phyloP scores from a whole-genome alignment of 2,888 invertebrate species.

The Polia nebulosa region DNA sequence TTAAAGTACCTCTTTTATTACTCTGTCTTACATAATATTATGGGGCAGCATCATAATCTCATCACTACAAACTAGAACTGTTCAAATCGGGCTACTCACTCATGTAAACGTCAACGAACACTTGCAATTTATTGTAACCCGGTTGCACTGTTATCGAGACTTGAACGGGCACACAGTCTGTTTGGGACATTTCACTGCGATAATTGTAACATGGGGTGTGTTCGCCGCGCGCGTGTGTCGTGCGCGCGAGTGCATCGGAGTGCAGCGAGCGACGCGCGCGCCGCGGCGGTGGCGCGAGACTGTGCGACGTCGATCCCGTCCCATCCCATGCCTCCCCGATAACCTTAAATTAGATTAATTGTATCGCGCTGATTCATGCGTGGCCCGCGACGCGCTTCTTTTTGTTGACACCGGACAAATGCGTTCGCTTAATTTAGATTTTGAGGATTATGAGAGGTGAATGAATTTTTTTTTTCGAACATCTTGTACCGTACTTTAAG shows the following conservation, averaged over 20 bases:
- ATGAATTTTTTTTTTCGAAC: constrained; percentile 74
- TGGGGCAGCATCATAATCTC: constrained; percentile 42
- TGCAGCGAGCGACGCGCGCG: constrained; percentile 75
- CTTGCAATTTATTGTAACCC: constrained; percentile 84
- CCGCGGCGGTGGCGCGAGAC: constrained; percentile 83
- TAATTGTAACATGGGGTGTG: constrained; percentile 77
- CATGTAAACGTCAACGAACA: constrained; percentile 90
- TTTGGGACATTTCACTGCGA: constrained; percentile 88
- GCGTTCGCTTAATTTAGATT: constrained; percentile 83
- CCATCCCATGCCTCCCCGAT: constrained; percentile 86
- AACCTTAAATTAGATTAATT: constrained; percentile 91
- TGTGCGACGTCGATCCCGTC: constrained; percentile 86
- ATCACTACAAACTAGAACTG: constrained; percentile 58
- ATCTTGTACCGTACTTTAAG: constrained; percentile 49
- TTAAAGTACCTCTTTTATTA: constrained; percentile 47
- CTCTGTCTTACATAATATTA: constrained; percentile 43
- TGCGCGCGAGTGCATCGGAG: constrained; percentile 65
- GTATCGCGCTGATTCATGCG: constrained; percentile 89
- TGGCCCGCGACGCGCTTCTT: constrained; percentile 80
- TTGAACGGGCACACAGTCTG: constrained; percentile 86
- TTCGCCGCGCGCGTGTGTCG: constrained; percentile 50
- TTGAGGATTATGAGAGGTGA: constrained; percentile 78
- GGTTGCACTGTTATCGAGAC: constrained; percentile 88
- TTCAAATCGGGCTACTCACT: constrained; percentile 80
- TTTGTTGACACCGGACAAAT: constrained; percentile 87